Base-by-base conservation (phyloP, 2,888 invertebrate genomes). In the Asteroscopus sphinx region DNA sequence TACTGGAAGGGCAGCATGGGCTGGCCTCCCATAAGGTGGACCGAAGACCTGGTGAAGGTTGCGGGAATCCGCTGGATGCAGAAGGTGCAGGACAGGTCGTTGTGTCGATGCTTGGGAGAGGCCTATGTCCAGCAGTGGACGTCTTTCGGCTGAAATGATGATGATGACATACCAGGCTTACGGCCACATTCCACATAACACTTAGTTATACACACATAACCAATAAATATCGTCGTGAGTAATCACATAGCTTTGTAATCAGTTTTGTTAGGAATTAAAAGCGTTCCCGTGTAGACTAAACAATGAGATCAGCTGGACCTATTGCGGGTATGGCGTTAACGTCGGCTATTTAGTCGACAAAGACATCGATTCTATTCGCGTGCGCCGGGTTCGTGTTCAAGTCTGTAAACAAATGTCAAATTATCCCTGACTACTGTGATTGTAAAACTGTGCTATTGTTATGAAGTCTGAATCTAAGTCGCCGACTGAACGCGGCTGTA, bases 281-380 rank as follows among this genome's bases (percentile, higher is more conserved):
- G 79, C 84, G 82, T 74, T 78, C 73, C 71, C 60, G 71, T 58
- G 89, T 90, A 93, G 93, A 93, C 93, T 93, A 93, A 93, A 93
- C 93, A 93, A 92, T 93, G 92, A 92, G 89, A 90, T 93, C 93
- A 93, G 88, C 86, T 85, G 85, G 74, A 76, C 78, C 69, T 70
- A 79, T 75, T 73, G 76, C 77, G 77, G 79, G 72, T 70, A 75
- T 81, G 80, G 75, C 78, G 77, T 76, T 77, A 77, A 73, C 72
- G 71, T 64, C 69, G 74, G 69, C 72, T 76, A 80, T 67, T 78
- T 76, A 69, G 76, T 75, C 78, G 82, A 85, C 87, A 87, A 85
- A 83, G 88, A 87, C 87, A 83, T 80, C 77, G 82, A 81, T 86
- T 88, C 75, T 77, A 61, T 73, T 73, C 68, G 45, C 51, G 45